A percentile compares a stretch with the other conserved stretches of the same genome.
Conservation (phyloP, 2,888 invertebrate genomes). For the Xanthia icteritia region DNA sequence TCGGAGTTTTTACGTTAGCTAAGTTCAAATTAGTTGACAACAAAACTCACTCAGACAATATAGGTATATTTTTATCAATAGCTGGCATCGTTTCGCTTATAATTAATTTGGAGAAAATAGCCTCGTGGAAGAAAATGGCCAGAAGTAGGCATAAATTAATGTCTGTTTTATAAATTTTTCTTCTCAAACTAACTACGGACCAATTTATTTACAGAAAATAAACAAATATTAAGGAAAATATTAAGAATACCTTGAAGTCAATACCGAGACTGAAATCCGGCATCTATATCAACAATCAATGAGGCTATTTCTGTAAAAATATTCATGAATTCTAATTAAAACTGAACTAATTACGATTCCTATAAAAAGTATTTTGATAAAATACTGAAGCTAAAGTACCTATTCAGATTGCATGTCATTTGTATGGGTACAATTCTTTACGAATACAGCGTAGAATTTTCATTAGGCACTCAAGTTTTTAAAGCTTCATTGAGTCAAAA, state of each 20-base stretch:
- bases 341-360: not conserved
- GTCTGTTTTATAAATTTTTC: not conserved
- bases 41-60: constrained; percentile 34
- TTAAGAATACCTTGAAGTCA: not conserved
- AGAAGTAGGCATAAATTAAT: not conserved
- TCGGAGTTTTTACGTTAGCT: not conserved
- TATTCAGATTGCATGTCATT: not conserved
- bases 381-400: not conserved
- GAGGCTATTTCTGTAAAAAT: not conserved
- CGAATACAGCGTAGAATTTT: not conserved
- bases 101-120: not conserved
- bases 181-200: not conserved
- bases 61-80: constrained; percentile 15
- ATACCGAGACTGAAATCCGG: not conserved
- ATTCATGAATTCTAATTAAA: not conserved
- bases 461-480: constrained; percentile 1
- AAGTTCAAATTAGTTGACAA: constrained; percentile 46
- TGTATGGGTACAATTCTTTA: constrained; percentile 9
- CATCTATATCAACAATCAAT: not conserved
- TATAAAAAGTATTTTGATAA: not conserved
- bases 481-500: constrained; percentile 9
- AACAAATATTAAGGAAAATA: not conserved
- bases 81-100: not conserved
- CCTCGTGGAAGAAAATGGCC: not conserved
- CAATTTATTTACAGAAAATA: not conserved